Base-by-base conservation (phyloP, 2,113 vertebrate species). In the Empidonax alnorum region DNA sequence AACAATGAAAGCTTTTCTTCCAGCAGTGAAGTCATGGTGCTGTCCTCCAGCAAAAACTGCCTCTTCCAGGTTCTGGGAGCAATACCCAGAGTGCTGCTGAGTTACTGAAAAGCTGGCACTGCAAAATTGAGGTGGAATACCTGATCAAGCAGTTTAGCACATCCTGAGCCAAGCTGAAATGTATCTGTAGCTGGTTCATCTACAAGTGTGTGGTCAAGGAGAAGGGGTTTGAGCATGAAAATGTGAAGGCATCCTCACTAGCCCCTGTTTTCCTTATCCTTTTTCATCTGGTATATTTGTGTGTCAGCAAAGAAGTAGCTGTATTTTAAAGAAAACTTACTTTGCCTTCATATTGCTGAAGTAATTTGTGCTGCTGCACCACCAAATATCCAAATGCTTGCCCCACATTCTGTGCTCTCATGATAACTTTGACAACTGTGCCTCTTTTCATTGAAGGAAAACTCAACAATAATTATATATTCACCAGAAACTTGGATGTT, bases 1-100 rank as follows among this genome's bases (percentile, higher is more conserved):
- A 90, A 94, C 86, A 90, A 93, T 89, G 80, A 31, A 72, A 65
- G 18, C 19, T 90, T 52, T 86, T 89, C 66, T 96, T 93, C 92
- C 88, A 96, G 66, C 73, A 65, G 52, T 96, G 92, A 96, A 90
- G 76, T 96, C 88, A 93, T 90, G 41, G 49, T 75, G 7, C 25
- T 84, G 0, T 77, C 90, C 75, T 89, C 47, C 3, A 17, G 92
- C 88, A 94, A 92, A 86, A 86, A 35, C 44, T 33, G 56, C 47
- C 20, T 77, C 35, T 90, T 88, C 27, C 80, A 89, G 65, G 24
- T 71, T 84, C 79, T 93, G 68, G 74, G 90, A 78, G 76, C 44
- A 49, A 25, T 55, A 42, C 22, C 86, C 28, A 19, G 3, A 28
- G 7, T 67, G 17, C n/a, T 63, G 31, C 23, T 53, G 47, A 69